phyloP scores from a whole-genome alignment of 2,113 vertebrate species.

The Raja brachyura region DNA sequence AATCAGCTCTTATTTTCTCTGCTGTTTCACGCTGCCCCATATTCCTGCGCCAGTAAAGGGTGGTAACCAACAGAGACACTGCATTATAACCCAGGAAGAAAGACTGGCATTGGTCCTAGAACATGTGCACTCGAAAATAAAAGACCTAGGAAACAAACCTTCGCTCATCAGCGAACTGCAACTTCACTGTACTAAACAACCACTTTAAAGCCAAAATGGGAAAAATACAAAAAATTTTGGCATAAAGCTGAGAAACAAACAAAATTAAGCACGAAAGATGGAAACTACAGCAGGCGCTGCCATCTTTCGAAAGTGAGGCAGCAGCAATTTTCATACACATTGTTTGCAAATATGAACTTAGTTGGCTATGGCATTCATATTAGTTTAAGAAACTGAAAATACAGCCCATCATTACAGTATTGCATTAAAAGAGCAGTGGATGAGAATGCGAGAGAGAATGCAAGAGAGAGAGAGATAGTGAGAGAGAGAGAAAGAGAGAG shows the following conservation, averaged over 20 bases:
- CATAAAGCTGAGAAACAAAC: background rate
- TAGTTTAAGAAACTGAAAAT: constrained; percentile 20
- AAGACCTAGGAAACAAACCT: constrained; percentile 48
- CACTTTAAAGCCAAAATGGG: background rate
- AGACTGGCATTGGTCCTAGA: constrained; percentile 52
- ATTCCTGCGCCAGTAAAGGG: background rate
- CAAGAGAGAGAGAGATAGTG: constrained; percentile 40
- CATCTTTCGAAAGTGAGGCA: constrained; percentile 8
- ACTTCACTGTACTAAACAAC: constrained; percentile 45
- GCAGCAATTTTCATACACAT: background rate
- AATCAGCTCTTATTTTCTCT: constrained; percentile 18
- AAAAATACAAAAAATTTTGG: background rate
- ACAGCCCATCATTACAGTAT: background rate
- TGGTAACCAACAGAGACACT: constrained; percentile 21
- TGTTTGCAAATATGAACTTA: constrained; percentile 16
- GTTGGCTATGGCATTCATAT: background rate
- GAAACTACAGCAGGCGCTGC: background rate
- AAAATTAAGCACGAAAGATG: background rate
- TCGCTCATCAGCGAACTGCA: constrained; percentile 50
- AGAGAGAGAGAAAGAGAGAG: constrained; percentile 40
- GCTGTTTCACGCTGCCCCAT: background rate
- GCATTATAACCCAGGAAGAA: constrained; percentile 24
- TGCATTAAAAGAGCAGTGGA: constrained; percentile 41
- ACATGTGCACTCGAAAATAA: constrained; percentile 55
- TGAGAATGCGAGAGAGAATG: constrained; percentile 42